Base-by-base conservation (phyloP, 2,113 vertebrate genomes). In the Heptranchias perlo region DNA sequence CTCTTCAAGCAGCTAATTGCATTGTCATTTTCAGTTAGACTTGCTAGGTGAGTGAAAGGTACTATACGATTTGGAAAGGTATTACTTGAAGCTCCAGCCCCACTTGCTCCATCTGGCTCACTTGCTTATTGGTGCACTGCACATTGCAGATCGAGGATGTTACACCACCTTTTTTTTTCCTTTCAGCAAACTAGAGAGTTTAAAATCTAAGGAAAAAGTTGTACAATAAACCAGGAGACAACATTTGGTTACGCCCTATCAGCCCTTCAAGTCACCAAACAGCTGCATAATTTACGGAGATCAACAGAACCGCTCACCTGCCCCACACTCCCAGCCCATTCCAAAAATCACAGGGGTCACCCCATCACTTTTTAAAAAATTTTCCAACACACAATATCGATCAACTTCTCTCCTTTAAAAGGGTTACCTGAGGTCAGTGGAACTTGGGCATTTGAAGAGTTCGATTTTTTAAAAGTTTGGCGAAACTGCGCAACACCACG, bases 401-500 rank as follows among this genome's bases (percentile, higher is more conserved):
- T 49, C 13, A 67, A 65, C 23, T 94, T 69, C 52, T 18, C 23
- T 94, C 61, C 23, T 94, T 65, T 65, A 44, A 65, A 65, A 94
- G n/a, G n/a, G 97, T 97, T 98, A 99, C 99, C 98, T 98, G 98
- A 54, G 96, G 96, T 95, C 91, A 97, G 96, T 89, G 97, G 96
- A 18, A 97, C 89, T 94, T 94, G 97, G 96, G 96, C 97, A 96
- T 95, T 97, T 84, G 96, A 97, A 49, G 97, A 95, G 14, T 97
- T 67, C 14, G 97, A 97, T 44, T 97, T 98, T 96, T 97, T 97
- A 61, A 98, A 96, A 39, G 98, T 97, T 21, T 98, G 98, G 96
- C 98, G 99, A 97, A 99, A 99, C 87, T 99, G 99, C 3, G 97
- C 97, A 96, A 99, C 98, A 89, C 98, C 99, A 49, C 96, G 98